Percentiles rank a stretch among this genome's conserved stretches.
phyloP scores from a whole-genome alignment of 2,888 invertebrate genomes.

The Molanna angustata region DNA sequence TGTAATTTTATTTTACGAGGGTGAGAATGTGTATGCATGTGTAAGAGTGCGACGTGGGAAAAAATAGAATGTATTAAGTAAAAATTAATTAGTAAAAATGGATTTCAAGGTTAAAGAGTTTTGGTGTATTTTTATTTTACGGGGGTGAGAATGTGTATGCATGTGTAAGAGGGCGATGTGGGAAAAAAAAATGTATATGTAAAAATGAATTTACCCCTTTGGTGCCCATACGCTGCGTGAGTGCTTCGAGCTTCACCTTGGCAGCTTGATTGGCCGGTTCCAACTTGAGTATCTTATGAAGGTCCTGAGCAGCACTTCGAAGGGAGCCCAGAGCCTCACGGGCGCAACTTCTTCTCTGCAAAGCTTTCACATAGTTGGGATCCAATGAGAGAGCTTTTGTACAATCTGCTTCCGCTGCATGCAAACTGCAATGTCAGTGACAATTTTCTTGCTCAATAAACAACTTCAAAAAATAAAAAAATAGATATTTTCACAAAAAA shows the following conservation, averaged over 20 bases:
- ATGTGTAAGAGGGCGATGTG: too few species aligned
- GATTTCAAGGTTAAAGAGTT: too few species aligned
- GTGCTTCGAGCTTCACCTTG: constrained; percentile 54
- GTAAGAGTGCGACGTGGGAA: not conserved
- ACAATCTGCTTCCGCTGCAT: constrained; percentile 77
- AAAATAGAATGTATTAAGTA: not conserved
- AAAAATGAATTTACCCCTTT: constrained; percentile 45
- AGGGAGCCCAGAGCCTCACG: constrained; percentile 69
- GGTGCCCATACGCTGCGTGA: constrained; percentile 54
- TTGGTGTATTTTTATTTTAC: too few species aligned
- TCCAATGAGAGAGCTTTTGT: constrained; percentile 75
- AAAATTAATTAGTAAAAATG: too few species aligned
- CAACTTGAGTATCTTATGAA: constrained; percentile 65
- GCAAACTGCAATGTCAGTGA: constrained; percentile 59
- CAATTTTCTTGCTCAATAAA: too few species aligned
- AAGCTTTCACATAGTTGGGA: constrained; percentile 78
- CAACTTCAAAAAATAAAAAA: too few species aligned
- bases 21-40: too few species aligned
- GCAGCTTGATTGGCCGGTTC: constrained; percentile 78
- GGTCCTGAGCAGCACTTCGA: constrained; percentile 69
- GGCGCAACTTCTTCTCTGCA: constrained; percentile 76
- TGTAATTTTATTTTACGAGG: too few species aligned
- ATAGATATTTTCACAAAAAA: too few species aligned
- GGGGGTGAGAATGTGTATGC: too few species aligned
- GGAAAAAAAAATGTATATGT: not conserved